These are phyloP conservation scores for Ibycter americanus DNA, from an alignment of 2,797 vertebrate genomes.

Conservation along the genomic window DNA sequence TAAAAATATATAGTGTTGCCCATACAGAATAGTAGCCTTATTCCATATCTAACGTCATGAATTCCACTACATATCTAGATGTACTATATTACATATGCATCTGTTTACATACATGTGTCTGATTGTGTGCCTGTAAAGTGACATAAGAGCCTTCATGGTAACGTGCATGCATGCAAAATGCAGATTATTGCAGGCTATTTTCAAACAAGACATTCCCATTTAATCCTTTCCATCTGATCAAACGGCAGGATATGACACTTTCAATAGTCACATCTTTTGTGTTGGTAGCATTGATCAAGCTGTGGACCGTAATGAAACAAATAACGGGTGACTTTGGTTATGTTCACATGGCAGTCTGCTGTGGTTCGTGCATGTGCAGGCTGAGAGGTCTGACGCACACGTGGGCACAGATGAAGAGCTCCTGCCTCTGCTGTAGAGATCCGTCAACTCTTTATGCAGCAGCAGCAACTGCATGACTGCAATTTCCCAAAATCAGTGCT, in stretches of 20 bases:
- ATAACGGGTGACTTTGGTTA: not conserved
- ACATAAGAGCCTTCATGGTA: not conserved
- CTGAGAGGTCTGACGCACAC: not conserved
- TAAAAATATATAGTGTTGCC: not conserved
- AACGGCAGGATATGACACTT: not conserved
- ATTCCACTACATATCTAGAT: not conserved
- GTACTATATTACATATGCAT: not conserved
- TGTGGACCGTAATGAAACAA: not conserved
- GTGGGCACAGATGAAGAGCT: not conserved
- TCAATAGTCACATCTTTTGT: not conserved
- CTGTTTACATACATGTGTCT: not conserved
- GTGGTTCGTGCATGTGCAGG: not conserved
- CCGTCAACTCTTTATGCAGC: not conserved
- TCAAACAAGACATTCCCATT: not conserved
- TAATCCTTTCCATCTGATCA: not conserved
- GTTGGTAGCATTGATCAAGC: not conserved
- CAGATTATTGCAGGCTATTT: not conserved
- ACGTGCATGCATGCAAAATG: not conserved
- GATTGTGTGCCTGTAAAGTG: not conserved
- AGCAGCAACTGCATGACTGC: not conserved
- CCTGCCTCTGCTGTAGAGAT: not conserved
- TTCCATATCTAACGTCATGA: not conserved
- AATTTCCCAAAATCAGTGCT: conserved; percentile 27
- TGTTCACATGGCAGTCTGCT: not conserved
- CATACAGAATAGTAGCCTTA: not conserved